Percentiles rank a stretch among this genome's conserved stretches.
Conservation (phyloP, 2,113 vertebrate species). For the Zapus hudsonius region DNA sequence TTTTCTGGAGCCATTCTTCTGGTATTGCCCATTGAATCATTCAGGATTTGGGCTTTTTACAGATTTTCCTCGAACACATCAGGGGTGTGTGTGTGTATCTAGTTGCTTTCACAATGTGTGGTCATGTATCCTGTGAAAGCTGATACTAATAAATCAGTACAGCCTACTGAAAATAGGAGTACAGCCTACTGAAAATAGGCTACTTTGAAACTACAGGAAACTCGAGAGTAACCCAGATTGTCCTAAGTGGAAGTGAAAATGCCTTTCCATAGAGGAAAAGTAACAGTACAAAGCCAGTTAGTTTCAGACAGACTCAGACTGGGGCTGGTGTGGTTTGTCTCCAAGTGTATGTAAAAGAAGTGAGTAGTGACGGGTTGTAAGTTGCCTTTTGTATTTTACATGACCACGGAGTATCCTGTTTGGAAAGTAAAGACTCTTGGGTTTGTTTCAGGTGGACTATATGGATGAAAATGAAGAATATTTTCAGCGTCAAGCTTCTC, state of each 20-base stretch:
- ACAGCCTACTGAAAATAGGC: conserved; percentile 63
- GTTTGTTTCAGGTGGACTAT: conserved; percentile 94
- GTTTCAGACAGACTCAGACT: conserved; percentile 40
- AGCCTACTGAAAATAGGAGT: conserved; percentile 61
- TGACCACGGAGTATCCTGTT: background rate
- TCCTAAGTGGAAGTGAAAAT: conserved; percentile 69
- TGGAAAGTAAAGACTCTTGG: conserved; percentile 56
- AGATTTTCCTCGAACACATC: conserved; percentile 34
- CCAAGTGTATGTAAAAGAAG: conserved; percentile 27
- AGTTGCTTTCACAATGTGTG: conserved; percentile 36
- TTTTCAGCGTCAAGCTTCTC: conserved; percentile 98
- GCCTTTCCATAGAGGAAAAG: conserved; percentile 54
- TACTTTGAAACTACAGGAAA: conserved; percentile 70
- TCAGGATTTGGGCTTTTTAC: conserved; percentile 42
- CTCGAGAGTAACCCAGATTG: conserved; percentile 61
- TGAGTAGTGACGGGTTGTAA: conserved; percentile 4
- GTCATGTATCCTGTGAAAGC: conserved; percentile 54
- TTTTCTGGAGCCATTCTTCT: background rate
- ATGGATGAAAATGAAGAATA: conserved; percentile 99
- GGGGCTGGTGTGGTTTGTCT: conserved; percentile 1
- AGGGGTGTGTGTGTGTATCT: background rate
- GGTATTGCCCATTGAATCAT: background rate
- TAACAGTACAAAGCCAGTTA: conserved; percentile 15
- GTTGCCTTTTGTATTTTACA: background rate
- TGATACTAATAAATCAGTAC: conserved; percentile 61